A percentile compares a stretch with the other conserved stretches of the same genome.
phyloP scores from a whole-genome alignment of 1,140 invertebrate species.

The Branchinecta lynchi region DNA sequence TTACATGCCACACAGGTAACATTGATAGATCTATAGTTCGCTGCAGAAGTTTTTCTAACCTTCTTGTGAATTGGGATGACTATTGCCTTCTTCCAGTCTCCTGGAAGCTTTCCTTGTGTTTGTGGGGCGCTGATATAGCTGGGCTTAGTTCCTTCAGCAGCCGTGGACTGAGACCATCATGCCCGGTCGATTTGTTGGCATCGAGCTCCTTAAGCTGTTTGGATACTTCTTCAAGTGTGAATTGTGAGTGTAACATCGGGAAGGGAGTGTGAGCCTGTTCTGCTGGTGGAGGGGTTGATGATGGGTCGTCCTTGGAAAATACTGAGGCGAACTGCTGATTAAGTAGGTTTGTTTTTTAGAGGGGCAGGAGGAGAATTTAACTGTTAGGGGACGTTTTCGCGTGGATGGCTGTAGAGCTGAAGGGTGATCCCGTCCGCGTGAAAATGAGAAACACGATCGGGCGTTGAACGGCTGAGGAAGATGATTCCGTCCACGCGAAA shows the following conservation, averaged over 20 bases:
- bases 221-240: no score
- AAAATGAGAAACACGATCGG: no score
- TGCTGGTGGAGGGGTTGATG: conserved; percentile 4
- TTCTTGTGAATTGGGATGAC: conserved; percentile 6
- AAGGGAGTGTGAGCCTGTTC: conserved; percentile 4
- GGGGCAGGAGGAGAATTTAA: conserved; percentile 1
- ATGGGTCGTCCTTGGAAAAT: conserved; percentile 4
- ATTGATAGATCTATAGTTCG: conserved; percentile 9
- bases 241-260: background rate
- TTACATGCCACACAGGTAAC: background rate
- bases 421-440: no score
- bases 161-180: conserved; percentile 1
- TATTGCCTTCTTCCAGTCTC: background rate
- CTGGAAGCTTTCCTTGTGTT: conserved; percentile 5
- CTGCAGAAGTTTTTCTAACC: background rate
- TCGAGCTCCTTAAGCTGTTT: no score
- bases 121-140: background rate
- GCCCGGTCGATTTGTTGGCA: conserved; percentile 8
- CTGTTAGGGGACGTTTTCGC: no score
- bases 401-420: no score
- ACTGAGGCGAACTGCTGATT: conserved; percentile 4
- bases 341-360: background rate
- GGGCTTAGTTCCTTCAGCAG: conserved; percentile 8
- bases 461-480: no score
- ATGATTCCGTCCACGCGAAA: no score